Evolutionary conservation across 2,797 vertebrate genomes (phyloP).

Genomic region (Enteromius fasciolatus): DNA sequence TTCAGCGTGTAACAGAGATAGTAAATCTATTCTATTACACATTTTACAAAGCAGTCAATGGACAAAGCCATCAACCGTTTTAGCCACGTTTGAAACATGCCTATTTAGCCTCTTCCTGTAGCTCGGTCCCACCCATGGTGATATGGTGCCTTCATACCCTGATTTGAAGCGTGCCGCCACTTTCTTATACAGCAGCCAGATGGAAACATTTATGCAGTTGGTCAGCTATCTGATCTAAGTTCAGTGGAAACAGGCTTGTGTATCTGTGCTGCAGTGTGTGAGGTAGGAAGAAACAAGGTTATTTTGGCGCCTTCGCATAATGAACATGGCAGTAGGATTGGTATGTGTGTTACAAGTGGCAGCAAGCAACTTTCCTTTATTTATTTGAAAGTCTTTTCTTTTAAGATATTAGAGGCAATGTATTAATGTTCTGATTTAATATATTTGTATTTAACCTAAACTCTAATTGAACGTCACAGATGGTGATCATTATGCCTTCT

Average conservation of each 20-base stretch:
- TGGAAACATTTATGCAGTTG: slow-evolving; percentile 24
- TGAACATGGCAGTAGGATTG: slow-evolving; percentile 29
- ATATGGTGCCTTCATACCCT: neutral
- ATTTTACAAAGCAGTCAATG: slow-evolving; percentile 28
- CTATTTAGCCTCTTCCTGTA: neutral
- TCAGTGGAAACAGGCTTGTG: slow-evolving; percentile 34
- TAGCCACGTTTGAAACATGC: slow-evolving; percentile 2
- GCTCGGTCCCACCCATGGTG: neutral
- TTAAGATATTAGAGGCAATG: neutral
- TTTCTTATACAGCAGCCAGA: slow-evolving; percentile 34
- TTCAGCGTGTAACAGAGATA: slow-evolving; percentile 46
- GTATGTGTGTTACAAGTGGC: neutral
- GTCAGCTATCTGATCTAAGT: slow-evolving; percentile 32
- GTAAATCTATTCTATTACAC: slow-evolving; percentile 20
- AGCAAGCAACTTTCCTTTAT: neutral
- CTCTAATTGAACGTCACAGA: neutral
- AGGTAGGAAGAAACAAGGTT: slow-evolving; percentile 12
- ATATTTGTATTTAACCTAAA: neutral
- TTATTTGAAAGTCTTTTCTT: neutral
- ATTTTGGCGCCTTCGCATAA: slow-evolving; percentile 48
- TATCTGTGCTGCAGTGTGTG: slow-evolving; percentile 21
- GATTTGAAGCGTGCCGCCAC: neutral
- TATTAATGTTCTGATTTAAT: neutral
- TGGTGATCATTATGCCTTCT: neutral
- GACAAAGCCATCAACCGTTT: slow-evolving; percentile 21